Evolutionary conservation across 2,888 invertebrate species (phyloP), one percentile per base, ranked within the genome.

Genomic region (Anarsia innoxiella): DNA sequence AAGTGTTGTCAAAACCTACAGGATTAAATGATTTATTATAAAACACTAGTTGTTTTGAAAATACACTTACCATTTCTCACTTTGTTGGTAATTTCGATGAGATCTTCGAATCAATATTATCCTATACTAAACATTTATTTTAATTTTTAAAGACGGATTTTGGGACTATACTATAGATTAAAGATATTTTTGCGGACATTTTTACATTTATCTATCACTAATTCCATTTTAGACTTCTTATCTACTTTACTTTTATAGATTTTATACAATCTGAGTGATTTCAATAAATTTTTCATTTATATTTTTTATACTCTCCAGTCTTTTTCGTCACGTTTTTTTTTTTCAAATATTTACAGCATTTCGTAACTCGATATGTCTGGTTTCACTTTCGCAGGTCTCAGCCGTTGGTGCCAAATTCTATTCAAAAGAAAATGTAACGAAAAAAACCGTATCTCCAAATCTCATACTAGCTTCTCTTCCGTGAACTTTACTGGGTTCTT

Each of bases 391-490:
- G 48, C 48, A 42, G 56, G 57, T 52, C 54, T 56, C 28, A 41
- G 40, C 34, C 54, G 49, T 39, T 51, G 53, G 46, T 61, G 58
- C 64, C 66, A 66, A 41, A 65, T 49, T 48, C 65, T 63, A 51
- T 53, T 53, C 32, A 68, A 51, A 41, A 59, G 54, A 52, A 68
- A 70, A 46, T 68, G 65, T 40, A 69, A 44, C 11, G 62, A 66
- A 56, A 60, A 69, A 56, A 71, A 66, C 31, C 51, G 53, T 47
- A 42, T 56, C 64, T 66, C 66, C 64, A 63, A 73, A 56, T 62
- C 66, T 83, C 76, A 84, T 75, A 84, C 83, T 52, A 84, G 78
- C 40, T 84, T 84, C 49, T 84, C 84, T 63, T 84, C 83, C 19
- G 79, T 66, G 46, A 84, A 82, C 46, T 79, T 83, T 3, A 74